phyloP scores from a whole-genome alignment of 1,140 invertebrate genomes.

The Pseudomyrmex cubaensis region DNA sequence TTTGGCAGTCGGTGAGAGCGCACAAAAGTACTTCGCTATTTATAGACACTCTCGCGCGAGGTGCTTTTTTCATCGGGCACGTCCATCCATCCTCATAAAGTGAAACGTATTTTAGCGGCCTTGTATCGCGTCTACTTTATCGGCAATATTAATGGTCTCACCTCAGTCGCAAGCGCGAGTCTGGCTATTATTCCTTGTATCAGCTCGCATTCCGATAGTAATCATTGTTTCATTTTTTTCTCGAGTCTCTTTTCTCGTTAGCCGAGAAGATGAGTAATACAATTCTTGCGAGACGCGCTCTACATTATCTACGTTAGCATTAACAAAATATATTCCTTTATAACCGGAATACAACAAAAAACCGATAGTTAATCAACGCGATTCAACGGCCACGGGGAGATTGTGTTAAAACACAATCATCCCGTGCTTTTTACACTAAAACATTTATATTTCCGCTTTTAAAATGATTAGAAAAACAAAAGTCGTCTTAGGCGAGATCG shows the following conservation, averaged over 20 bases:
- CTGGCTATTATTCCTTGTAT: constrained; percentile 62
- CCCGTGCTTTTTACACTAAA: too few relatives aligned
- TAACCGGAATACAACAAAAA: not conserved
- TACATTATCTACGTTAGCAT: not conserved
- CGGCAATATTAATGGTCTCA: constrained; percentile 76
- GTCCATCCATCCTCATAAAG: constrained; percentile 66
- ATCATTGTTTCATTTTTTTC: constrained; percentile 48
- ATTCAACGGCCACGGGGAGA: too few relatives aligned
- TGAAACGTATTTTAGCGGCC: constrained; percentile 65
- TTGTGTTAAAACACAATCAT: too few relatives aligned
- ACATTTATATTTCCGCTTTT: too few relatives aligned
- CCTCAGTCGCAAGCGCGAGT: constrained; percentile 51
- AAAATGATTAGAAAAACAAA: too few relatives aligned
- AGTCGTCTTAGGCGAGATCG: too few relatives aligned
- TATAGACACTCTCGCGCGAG: constrained; percentile 56
- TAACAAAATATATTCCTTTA: constrained; percentile 14
- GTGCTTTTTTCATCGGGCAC: constrained; percentile 39
- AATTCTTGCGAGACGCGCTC: not conserved
- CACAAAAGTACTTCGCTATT: constrained; percentile 56
- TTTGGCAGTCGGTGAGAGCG: not conserved
- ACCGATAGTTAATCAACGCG: too few relatives aligned
- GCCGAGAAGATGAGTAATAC: not conserved
- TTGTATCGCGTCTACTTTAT: constrained; percentile 70
- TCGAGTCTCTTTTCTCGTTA: constrained; percentile 11
- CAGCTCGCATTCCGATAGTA: constrained; percentile 58